phyloP scores from a whole-genome alignment of 2,888 invertebrate genomes.

The Agriopis aurantiaria region DNA sequence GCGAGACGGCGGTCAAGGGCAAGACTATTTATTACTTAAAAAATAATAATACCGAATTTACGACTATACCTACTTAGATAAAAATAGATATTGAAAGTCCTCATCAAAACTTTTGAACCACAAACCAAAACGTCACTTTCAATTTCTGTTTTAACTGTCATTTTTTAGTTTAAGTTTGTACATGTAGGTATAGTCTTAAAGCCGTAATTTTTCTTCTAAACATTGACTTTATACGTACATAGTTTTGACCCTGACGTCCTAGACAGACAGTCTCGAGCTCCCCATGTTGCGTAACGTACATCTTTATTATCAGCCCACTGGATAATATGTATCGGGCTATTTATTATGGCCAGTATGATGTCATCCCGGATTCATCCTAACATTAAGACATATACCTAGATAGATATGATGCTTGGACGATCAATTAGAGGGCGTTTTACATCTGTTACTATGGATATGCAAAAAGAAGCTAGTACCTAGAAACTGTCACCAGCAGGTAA shows the following conservation, averaged over 20 bases:
- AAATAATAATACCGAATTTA: too few relatives aligned
- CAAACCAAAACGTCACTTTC: too few relatives aligned
- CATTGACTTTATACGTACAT: not conserved
- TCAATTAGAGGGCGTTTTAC: not conserved
- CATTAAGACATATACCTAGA: not conserved
- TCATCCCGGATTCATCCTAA: not conserved
- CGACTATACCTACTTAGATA: too few relatives aligned
- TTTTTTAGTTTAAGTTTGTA: not conserved
- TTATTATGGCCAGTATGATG: not conserved
- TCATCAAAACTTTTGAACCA: too few relatives aligned
- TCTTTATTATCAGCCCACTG: slow-evolving; percentile 4
- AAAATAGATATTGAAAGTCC: too few relatives aligned
- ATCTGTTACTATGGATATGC: not conserved
- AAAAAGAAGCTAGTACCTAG: too few relatives aligned
- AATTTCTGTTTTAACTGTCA: too few relatives aligned
- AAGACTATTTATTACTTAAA: too few relatives aligned
- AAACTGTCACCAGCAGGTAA: too few relatives aligned
- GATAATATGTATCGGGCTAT: not conserved
- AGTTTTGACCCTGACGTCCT: not conserved
- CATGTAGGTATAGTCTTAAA: not conserved
- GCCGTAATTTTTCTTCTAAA: not conserved
- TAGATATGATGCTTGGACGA: not conserved
- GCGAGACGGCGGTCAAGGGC: too few relatives aligned
- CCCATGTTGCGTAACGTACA: not conserved
- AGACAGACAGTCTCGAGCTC: not conserved